Evolutionary conservation across 2,888 invertebrate genomes (phyloP).

Genomic region (Acrobeloides nanus): DNA sequence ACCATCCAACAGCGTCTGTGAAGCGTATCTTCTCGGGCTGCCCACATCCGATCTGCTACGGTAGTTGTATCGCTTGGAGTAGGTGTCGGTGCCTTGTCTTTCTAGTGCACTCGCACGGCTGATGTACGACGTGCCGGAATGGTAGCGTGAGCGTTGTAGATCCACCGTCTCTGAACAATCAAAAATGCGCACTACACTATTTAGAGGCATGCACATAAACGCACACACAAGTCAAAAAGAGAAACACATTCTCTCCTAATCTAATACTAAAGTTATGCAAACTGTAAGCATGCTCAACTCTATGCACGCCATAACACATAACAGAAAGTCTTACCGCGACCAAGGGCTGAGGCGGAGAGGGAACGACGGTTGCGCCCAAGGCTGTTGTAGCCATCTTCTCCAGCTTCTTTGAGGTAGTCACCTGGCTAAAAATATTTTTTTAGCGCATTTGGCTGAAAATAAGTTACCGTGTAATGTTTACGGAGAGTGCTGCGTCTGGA

Average conservation of each 20-base stretch:
- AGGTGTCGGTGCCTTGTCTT: conserved; percentile 34
- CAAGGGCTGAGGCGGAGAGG: conserved; percentile 50
- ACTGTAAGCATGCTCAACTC: no score
- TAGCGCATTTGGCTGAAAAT: conserved; percentile 27
- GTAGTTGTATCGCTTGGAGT: conserved; percentile 50
- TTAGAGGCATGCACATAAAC: no score
- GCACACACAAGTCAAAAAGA: not conserved
- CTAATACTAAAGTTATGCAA: no score
- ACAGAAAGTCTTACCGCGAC: conserved; percentile 49
- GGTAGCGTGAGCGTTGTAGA: conserved; percentile 40
- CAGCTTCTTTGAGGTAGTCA: conserved; percentile 50
- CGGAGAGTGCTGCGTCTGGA: conserved; percentile 49
- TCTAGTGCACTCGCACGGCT: conserved; percentile 32
- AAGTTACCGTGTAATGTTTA: conserved; percentile 51
- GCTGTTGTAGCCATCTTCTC: conserved; percentile 49
- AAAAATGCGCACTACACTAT: conserved; percentile 12
- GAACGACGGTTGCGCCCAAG: conserved; percentile 45
- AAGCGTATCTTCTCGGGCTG: conserved; percentile 47
- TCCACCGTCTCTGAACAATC: conserved; percentile 18
- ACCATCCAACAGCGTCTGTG: conserved; percentile 52
- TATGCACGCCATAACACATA: no score
- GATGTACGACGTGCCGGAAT: conserved; percentile 44
- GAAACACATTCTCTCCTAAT: conserved; percentile 5
- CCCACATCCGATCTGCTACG: conserved; percentile 49
- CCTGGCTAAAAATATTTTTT: no score